Base-by-base conservation (phyloP, 2,797 vertebrate genomes). In the Lepilemur septentrionalis region DNA sequence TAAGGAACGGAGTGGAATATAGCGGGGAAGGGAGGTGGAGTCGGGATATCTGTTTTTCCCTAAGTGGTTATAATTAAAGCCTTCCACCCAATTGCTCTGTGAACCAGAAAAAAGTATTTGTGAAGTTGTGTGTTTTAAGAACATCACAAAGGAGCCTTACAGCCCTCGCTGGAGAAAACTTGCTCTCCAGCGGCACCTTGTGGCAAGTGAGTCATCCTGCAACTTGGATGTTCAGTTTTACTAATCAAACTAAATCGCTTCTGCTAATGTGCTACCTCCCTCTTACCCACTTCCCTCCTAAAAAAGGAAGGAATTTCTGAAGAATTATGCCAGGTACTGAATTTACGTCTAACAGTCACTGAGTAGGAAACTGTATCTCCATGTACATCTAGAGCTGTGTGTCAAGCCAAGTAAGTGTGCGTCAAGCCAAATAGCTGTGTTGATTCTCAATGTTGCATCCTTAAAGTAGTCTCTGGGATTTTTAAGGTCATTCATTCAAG, bases 101-200 rank as follows among this genome's bases (percentile, higher is more conserved):
- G 95, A 61, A 91, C 96, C 92, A 95, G 76, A 96, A 76, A 89
- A 96, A 95, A 69, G 94, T 95, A 61, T 94, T 96, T 97, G 94
- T 85, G 86, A 32, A 65, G 5, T 43, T 91, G 57, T 96, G 32
- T 52, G 12, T 96, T 69, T 95, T 72, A 41, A 57, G 50, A 88
- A 95, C 84, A 1, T 78, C 69, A 79, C 97, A 55, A 69, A 90
- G 95, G 32, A 70, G 35, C 23, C 2, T 65, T 38, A 75, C 20
- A 43, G n/a, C 4, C 28, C 43, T 7, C 32, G 0, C 0, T 57
- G 38, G 23, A 46, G 38, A 50, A 96, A 82, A 20, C 59, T 94
- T 97, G 96, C 97, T 98, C 98, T 98, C 86, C 79, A 89, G 97
- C 73, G 96, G 61, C 97, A 97, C 97, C 98, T 98, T 96, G 98